phyloP scores from a whole-genome alignment of 2,888 invertebrate species.

The Agrochola lota region DNA sequence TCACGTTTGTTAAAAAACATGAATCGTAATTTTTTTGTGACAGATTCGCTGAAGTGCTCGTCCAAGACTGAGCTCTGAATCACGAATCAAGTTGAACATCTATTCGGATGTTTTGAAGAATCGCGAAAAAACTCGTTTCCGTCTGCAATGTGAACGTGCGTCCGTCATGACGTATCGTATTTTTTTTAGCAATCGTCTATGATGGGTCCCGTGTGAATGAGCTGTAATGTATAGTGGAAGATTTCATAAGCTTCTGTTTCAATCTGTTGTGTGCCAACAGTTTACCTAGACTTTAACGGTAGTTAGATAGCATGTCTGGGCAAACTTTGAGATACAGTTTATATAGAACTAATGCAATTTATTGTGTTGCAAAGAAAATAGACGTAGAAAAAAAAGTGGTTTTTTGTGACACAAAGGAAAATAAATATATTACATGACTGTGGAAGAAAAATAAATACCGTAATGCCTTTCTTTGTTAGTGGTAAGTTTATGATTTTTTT shows the following conservation, averaged over 20 bases:
- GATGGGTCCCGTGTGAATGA: too few relatives aligned
- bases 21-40: too few relatives aligned
- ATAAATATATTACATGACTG: conserved; percentile 10
- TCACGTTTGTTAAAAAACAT: too few relatives aligned
- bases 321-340: conserved; percentile 34
- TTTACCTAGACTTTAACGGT: conserved; percentile 19
- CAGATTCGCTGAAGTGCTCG: too few relatives aligned
- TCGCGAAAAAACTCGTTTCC: too few relatives aligned
- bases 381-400: conserved; percentile 17
- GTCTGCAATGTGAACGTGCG: too few relatives aligned
- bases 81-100: too few relatives aligned
- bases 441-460: background rate
- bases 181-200: too few relatives aligned
- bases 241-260: conserved; percentile 23
- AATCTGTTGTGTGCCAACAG: conserved; percentile 1
- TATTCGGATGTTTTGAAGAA: too few relatives aligned
- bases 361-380: conserved; percentile 34
- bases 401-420: conserved; percentile 14
- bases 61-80: too few relatives aligned
- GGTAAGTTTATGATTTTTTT: background rate
- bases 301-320: conserved; percentile 28
- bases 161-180: too few relatives aligned
- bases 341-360: conserved; percentile 42
- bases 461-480: background rate
- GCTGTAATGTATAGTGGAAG: background rate